Evolutionary conservation across 2,888 invertebrate genomes (phyloP).

Genomic region (Lasioglossum leucozonium): DNA sequence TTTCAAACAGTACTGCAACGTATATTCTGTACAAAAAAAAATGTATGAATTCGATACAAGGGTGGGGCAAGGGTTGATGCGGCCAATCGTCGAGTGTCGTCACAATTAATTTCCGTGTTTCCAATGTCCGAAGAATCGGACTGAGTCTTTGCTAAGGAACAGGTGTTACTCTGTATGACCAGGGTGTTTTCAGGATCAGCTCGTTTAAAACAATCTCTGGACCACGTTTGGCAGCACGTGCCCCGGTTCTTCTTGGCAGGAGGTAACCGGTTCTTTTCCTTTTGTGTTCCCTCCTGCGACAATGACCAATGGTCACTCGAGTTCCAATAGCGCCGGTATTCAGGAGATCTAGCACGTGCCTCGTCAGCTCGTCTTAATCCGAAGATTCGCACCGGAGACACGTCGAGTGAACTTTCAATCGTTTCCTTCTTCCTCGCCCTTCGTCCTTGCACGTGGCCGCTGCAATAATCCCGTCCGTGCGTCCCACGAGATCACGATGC

Average conservation of each 20-base stretch:
- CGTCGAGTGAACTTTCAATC: slow-evolving; percentile 66
- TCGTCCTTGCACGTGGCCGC: slow-evolving; percentile 73
- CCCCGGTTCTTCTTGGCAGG: slow-evolving; percentile 69
- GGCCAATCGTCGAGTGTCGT: background rate
- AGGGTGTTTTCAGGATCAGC: slow-evolving; percentile 65
- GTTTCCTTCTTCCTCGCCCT: slow-evolving; percentile 57
- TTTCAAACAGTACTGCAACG: background rate
- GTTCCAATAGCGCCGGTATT: slow-evolving; percentile 68
- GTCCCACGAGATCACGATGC: slow-evolving; percentile 20
- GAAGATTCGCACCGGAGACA: slow-evolving; percentile 74
- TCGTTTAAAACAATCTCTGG: slow-evolving; percentile 70
- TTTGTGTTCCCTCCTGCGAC: slow-evolving; percentile 73
- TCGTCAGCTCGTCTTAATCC: slow-evolving; percentile 76
- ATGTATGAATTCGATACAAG: background rate
- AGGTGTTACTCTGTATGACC: slow-evolving; percentile 62
- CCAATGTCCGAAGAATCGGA: background rate
- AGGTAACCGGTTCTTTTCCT: slow-evolving; percentile 78
- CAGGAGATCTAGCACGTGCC: slow-evolving; percentile 74
- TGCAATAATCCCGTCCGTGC: slow-evolving; percentile 61
- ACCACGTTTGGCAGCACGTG: slow-evolving; percentile 71
- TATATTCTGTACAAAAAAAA: background rate
- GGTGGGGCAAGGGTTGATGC: background rate
- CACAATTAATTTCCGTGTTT: background rate
- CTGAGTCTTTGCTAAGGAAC: slow-evolving; percentile 37
- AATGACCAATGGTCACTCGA: slow-evolving; percentile 77